Evolutionary conservation across 2,113 vertebrate species (phyloP).

Genomic region (Etia nguti): DNA sequence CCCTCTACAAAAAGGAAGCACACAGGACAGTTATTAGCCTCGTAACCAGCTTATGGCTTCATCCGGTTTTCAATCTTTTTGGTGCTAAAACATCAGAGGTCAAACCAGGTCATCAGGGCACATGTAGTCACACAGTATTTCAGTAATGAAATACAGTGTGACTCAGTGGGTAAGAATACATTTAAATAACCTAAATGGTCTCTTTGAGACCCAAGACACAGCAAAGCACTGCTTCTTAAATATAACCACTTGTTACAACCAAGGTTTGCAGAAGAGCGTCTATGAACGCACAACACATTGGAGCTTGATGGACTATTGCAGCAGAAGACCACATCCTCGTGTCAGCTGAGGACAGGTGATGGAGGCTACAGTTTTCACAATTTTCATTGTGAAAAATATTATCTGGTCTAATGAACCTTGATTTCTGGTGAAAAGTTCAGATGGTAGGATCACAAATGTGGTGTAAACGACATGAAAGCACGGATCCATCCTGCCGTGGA

Average conservation of each 20-base stretch:
- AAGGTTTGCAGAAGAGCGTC: neutral
- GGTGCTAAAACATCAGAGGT: neutral
- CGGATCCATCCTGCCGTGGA: neutral
- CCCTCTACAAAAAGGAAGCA: neutral
- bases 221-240: neutral
- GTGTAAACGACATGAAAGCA: neutral
- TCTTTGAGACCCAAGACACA: neutral
- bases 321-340: neutral
- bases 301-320: neutral
- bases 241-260: neutral
- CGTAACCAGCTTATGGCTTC: neutral
- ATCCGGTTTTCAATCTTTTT: neutral
- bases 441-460: neutral
- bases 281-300: neutral
- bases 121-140: neutral
- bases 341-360: neutral
- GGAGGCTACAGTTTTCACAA: neutral
- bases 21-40: neutral
- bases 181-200: neutral
- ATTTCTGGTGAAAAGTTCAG: neutral
- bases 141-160: neutral
- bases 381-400: neutral
- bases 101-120: neutral
- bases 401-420: neutral
- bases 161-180: neutral